Base-by-base conservation (phyloP, 2,113 vertebrate species). In the Dipodomys ordii region DNA sequence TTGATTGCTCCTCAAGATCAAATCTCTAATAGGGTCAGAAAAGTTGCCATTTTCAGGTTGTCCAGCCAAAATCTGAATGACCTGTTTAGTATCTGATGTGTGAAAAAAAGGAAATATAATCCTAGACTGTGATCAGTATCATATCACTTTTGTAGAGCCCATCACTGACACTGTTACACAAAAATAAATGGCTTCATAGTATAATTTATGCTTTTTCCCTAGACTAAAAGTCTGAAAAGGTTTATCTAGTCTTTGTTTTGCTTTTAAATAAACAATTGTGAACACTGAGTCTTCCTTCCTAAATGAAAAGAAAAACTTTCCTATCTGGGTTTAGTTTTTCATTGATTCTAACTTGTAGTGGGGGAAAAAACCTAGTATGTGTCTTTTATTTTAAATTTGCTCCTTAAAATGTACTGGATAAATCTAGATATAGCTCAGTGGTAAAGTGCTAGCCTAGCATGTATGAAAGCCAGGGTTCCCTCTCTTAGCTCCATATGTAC, bases 321-420 rank as follows among this genome's bases (percentile, higher is more conserved):
- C 62, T 82, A 4, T 93, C 60, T 86, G 44, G 6, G n/a, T 88
- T 92, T 71, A 76, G 1, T 90, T 68, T 96, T 77, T 82, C 67
- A 81, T 86, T 32, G 27, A 15, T 72, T 87, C 10, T 57, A 18
- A 83, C 81, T 71, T 83, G 72, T 85, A 95, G 39, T 6, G 4
- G 27, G 28, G 67, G 71, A 35, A 92, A 95, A 91, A 88, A 35
- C 49, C 23, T 81, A n/a, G 30, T 64, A 1, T 77, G 5, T 87
- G 62, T 85, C 39, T 85, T 88, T 88, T 74, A 88, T 88, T 91
- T 94, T 60, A 87, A 53, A 77, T 90, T 83, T 72, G 7, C n/a
- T 53, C 49, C 0, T 93, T 86, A 83, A 90, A 92, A 22, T 83
- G 88, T 80, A 46, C 71, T 65, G 28, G 49, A 64, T 16, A 2